These are phyloP conservation scores for Agonopterix subpropinquella DNA, from an alignment of 2,888 invertebrate species.

Conservation along the genomic window DNA sequence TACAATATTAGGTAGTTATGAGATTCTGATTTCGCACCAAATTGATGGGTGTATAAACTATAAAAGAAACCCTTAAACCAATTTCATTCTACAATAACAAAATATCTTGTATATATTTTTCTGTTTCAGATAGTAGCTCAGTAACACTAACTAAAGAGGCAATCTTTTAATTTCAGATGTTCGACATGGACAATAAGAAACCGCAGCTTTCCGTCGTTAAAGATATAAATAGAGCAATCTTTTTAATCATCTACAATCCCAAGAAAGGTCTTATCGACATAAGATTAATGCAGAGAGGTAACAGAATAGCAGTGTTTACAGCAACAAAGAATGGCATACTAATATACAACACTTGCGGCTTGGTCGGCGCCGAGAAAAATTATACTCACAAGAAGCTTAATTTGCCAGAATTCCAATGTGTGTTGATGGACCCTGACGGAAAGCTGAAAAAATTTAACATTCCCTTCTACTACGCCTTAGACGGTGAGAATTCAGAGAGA, in stretches of 20 bases:
- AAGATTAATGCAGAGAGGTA: slow-evolving; percentile 93
- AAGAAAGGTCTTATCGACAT: slow-evolving; percentile 95
- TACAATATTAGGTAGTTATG: too few relatives aligned
- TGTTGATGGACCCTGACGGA: slow-evolving; percentile 90
- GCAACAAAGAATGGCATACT: slow-evolving; percentile 90
- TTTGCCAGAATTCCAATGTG: slow-evolving; percentile 80
- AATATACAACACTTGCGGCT: slow-evolving; percentile 86
- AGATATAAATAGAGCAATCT: slow-evolving; percentile 80
- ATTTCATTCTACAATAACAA: too few relatives aligned
- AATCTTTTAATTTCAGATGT: slow-evolving; percentile 37
- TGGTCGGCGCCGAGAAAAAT: slow-evolving; percentile 81
- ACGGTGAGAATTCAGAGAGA: slow-evolving; percentile 90
- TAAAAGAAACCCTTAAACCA: too few relatives aligned
- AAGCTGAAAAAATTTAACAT: slow-evolving; percentile 87
- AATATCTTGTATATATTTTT: background rate
- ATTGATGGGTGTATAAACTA: too few relatives aligned
- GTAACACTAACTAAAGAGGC: background rate
- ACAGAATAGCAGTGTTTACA: slow-evolving; percentile 92
- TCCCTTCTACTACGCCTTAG: slow-evolving; percentile 94
- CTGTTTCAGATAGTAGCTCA: too few relatives aligned
- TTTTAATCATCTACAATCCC: slow-evolving; percentile 94
- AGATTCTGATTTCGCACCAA: too few relatives aligned
- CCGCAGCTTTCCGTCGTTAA: slow-evolving; percentile 56
- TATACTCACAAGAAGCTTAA: slow-evolving; percentile 74
- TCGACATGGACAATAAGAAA: slow-evolving; percentile 59